Base-by-base conservation (phyloP, 1,140 invertebrate species). In the Mamestra configurata region DNA sequence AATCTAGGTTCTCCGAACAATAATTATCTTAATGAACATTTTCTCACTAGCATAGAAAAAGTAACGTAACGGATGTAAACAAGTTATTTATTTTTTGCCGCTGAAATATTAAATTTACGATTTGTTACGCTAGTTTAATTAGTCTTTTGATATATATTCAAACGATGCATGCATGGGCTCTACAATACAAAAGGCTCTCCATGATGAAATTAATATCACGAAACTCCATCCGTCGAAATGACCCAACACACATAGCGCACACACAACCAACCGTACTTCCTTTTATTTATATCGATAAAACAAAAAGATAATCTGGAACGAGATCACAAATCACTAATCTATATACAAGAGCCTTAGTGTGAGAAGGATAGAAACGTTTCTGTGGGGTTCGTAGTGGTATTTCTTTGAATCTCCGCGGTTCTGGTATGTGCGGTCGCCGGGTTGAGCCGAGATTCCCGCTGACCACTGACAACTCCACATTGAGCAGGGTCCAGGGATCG, bases 341-440 rank as follows among this genome's bases (percentile, higher is more conserved):
- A 64, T 31, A 76, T 11, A 61, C n/a, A 64, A 43, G 71, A 57
- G 24, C 72, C 20, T 64, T 27, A 20, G 53, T 7, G 46, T 49
- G 72, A 82, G 68, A 79, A 57, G 73, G 73, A 76, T 61, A 66
- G 43, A 77, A 71, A 75, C 24, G 70, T 79, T 79, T 82, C 73
- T 61, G 73, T 76, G 55, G 79, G 81, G 82, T 72, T 70, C 79
- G 80, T 68, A 15, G 61, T 77, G 84, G 88, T 86, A 89, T 89
- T 86, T 82, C 79, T 81, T 80, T 80, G 84, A 84, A 82, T 81
- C 78, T 85, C 79, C 79, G 81, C 72, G 83, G 83, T 85, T 79
- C 66, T 84, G 87, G 86, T 84, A 89, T 88, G 87, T 88, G 89
- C 88, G 89, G 89, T 85, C 84, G 75, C 20, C 53, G 83, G 55